These are phyloP conservation scores for Tineola bisselliella DNA, from an alignment of 2,888 invertebrate genomes.

Conservation along the genomic window DNA sequence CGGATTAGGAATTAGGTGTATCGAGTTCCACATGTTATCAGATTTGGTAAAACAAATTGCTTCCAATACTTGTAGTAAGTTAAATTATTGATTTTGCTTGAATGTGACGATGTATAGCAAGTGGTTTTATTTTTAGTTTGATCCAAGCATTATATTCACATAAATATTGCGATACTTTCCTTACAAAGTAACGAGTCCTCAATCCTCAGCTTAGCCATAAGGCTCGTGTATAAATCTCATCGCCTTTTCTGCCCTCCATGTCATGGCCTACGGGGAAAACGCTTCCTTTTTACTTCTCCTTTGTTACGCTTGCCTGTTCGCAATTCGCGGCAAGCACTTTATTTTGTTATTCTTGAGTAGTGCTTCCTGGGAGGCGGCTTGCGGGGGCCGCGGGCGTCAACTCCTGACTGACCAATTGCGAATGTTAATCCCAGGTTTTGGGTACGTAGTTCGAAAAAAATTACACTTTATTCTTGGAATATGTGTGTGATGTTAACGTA, in stretches of 20 bases:
- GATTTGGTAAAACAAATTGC: constrained; percentile 52
- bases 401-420: not conserved
- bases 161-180: not conserved
- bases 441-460: not conserved
- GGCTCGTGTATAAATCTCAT: constrained; percentile 48
- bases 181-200: constrained; percentile 10
- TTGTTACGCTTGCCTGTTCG: constrained; percentile 58
- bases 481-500: too few relatives aligned
- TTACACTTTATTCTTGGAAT: too few relatives aligned
- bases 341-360: constrained; percentile 64
- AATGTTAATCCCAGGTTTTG: not conserved
- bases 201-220: constrained; percentile 25
- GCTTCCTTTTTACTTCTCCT: constrained; percentile 64
- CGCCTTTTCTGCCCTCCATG: constrained; percentile 19
- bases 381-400: constrained; percentile 35
- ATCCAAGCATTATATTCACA: not conserved
- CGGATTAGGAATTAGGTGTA: not conserved
- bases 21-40: constrained; percentile 30
- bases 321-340: constrained; percentile 25
- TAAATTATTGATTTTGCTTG: too few relatives aligned
- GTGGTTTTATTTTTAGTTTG: not conserved
- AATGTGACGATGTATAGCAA: not conserved
- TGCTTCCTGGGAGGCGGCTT: constrained; percentile 66
- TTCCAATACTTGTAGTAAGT: constrained; percentile 27
- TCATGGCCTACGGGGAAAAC: constrained; percentile 41